Percentiles rank a stretch among this genome's conserved stretches.
Conservation (phyloP, 2,797 vertebrate genomes). For the Chelon auratus region DNA sequence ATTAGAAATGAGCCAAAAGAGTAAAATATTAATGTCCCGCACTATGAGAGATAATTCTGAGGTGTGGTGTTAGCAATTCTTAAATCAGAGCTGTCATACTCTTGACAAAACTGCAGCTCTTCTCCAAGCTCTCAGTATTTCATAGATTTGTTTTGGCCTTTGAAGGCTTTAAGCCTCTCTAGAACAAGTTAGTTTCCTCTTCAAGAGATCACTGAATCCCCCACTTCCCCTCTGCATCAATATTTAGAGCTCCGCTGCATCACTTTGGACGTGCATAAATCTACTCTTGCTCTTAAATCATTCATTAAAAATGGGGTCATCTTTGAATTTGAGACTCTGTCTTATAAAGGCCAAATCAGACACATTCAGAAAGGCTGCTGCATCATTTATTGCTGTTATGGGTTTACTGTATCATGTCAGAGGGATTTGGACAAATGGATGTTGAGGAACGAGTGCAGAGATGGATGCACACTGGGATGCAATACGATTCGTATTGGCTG, state of each 20-base stretch:
- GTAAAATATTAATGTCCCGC: background rate
- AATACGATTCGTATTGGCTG: conserved; percentile 42
- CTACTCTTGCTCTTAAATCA: conserved; percentile 69
- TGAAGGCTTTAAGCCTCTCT: conserved; percentile 59
- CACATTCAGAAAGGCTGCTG: conserved; percentile 51
- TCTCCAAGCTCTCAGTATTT: conserved; percentile 61
- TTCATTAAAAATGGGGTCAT: conserved; percentile 67
- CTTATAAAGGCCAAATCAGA: conserved; percentile 56
- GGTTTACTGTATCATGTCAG: conserved; percentile 48
- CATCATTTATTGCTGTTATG: conserved; percentile 65
- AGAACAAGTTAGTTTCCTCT: conserved; percentile 58
- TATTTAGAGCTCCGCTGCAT: conserved; percentile 72
- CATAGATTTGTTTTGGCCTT: conserved; percentile 70
- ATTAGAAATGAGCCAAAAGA: background rate
- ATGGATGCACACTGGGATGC: conserved; percentile 44
- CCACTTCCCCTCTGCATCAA: conserved; percentile 62
- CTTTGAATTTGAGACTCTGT: conserved; percentile 55
- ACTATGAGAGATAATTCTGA: conserved; percentile 27
- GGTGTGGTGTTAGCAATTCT: conserved; percentile 29
- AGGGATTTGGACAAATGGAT: conserved; percentile 44
- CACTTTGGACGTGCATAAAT: conserved; percentile 65
- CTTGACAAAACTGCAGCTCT: conserved; percentile 30
- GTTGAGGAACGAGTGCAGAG: conserved; percentile 16
- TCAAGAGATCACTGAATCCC: conserved; percentile 43
- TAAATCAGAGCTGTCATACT: conserved; percentile 42